phyloP scores from a whole-genome alignment of 2,797 vertebrate species.

The Fratercula arctica region DNA sequence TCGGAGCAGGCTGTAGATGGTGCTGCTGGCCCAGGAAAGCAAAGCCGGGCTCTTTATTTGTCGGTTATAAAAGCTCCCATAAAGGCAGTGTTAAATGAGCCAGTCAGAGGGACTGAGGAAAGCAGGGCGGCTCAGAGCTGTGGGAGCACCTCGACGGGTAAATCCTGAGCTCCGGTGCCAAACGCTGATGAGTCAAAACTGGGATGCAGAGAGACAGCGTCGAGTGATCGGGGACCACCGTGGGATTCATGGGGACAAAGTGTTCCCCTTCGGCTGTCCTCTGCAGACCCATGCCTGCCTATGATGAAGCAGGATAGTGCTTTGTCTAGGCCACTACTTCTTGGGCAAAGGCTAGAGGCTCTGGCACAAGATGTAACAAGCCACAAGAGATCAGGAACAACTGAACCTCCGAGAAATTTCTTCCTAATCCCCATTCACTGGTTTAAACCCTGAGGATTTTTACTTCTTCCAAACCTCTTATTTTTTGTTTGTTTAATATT shows the following conservation, averaged over 20 bases:
- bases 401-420: neutral
- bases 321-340: neutral
- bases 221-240: accelerated
- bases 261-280: accelerated
- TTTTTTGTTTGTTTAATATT: slow-evolving; percentile 10
- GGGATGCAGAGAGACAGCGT: neutral
- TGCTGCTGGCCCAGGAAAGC: slow-evolving; percentile 41
- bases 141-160: neutral
- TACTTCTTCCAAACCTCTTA: neutral
- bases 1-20: slow-evolving; percentile 18
- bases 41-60: accelerated
- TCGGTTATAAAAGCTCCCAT: accelerated
- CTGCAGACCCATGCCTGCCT: neutral
- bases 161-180: neutral
- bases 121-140: neutral
- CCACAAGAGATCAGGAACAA: neutral
- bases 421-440: neutral
- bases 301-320: accelerated
- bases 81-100: neutral
- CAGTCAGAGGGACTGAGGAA: neutral
- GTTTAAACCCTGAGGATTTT: neutral
- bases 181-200: neutral
- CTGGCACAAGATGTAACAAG: neutral
- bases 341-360: neutral
- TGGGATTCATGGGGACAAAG: neutral